Evolutionary conservation across 1,140 invertebrate species (phyloP).

Genomic region (Brachionus paranguensis): DNA sequence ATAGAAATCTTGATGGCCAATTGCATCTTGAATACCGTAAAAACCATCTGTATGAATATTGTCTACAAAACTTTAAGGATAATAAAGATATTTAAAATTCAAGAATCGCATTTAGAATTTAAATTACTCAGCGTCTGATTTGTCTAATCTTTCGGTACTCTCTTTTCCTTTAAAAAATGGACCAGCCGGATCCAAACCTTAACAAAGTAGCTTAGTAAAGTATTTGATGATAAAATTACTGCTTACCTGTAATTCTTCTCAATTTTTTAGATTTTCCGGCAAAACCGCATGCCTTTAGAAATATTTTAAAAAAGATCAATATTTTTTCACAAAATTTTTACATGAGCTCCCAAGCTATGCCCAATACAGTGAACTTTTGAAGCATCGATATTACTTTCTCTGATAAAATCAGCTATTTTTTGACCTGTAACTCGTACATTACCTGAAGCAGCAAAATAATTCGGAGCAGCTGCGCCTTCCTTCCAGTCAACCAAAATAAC

Average conservation of each 20-base stretch:
- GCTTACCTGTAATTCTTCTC: constrained; percentile 67
- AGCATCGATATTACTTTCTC: constrained; percentile 41
- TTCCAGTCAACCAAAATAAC: constrained; percentile 22
- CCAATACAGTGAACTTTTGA: constrained; percentile 69
- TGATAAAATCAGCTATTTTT: constrained; percentile 67
- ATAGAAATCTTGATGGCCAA: constrained; percentile 60
- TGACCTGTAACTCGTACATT: constrained; percentile 70
- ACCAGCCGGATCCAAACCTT: constrained; percentile 75
- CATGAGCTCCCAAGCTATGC: constrained; percentile 81
- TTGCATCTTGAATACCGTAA: constrained; percentile 44
- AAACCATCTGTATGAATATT: constrained; percentile 86
- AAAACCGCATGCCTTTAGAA: constrained; percentile 63
- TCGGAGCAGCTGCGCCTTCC: constrained; percentile 7
- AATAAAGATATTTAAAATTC: background rate
- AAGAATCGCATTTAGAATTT: background rate
- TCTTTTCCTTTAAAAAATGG: constrained; percentile 79
- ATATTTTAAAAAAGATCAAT: background rate
- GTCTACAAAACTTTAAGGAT: constrained; percentile 66
- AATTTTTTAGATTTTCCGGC: constrained; percentile 74
- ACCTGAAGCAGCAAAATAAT: constrained; percentile 67
- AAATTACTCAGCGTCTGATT: constrained; percentile 73
- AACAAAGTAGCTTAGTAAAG: background rate
- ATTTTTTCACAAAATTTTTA: constrained; percentile 47
- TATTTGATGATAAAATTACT: constrained; percentile 47
- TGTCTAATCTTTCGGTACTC: constrained; percentile 74